Conservation (phyloP, 2,113 vertebrate genomes). For the Corvus cornix region DNA sequence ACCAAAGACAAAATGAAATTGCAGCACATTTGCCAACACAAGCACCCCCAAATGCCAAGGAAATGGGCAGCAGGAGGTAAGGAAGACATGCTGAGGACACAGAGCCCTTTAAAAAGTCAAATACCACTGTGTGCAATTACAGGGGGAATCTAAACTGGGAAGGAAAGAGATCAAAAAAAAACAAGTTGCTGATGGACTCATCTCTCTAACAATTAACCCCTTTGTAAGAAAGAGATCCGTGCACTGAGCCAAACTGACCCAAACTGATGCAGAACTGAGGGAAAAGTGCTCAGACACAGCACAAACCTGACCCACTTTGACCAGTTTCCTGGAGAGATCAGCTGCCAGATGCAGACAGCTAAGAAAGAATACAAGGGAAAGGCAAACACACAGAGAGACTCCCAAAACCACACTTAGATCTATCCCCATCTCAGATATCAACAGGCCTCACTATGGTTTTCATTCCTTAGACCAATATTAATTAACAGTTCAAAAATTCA, state of each 20-base stretch:
- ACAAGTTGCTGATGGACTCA: neutral
- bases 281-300: neutral
- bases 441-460: accelerated
- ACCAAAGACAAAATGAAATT: neutral
- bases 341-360: neutral
- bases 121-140: neutral
- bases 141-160: neutral
- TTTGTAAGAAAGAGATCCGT: neutral
- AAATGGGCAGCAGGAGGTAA: neutral
- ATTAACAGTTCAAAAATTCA: neutral
- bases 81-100: neutral
- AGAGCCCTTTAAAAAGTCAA: neutral
- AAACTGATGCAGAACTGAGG: neutral
- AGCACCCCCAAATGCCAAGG: neutral
- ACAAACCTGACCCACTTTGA: neutral
- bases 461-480: neutral
- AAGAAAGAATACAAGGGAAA: neutral
- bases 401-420: neutral
- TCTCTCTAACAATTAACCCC: neutral
- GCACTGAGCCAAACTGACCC: neutral
- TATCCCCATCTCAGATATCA: neutral
- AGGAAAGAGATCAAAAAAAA: neutral
- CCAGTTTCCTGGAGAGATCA: accelerated
- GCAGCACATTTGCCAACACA: accelerated
- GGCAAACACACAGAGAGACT: neutral